phyloP scores from a whole-genome alignment of 2,113 vertebrate genomes.

The Nasalis larvatus region DNA sequence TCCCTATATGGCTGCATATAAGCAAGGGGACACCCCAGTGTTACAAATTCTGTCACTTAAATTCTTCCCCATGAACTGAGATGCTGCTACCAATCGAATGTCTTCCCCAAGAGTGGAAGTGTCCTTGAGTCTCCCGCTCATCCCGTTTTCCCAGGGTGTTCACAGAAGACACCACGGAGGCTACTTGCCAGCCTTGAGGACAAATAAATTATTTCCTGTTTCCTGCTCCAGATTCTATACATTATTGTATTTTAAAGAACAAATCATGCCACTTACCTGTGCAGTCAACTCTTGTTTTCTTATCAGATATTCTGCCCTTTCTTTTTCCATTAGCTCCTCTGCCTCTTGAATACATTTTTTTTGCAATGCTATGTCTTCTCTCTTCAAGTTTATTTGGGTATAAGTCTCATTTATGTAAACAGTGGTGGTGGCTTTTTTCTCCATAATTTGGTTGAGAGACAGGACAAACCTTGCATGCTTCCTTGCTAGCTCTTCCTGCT shows the following conservation, averaged over 20 bases:
- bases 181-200: not conserved
- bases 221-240: not conserved
- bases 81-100: not conserved
- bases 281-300: conserved; percentile 42
- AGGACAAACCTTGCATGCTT: conserved; percentile 64
- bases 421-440: conserved; percentile 67
- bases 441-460: conserved; percentile 78
- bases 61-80: not conserved
- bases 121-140: not conserved
- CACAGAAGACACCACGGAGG: not conserved
- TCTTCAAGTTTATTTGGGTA: conserved; percentile 58
- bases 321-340: conserved; percentile 55
- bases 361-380: conserved; percentile 55
- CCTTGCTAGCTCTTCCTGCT: conserved; percentile 60
- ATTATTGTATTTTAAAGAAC: not conserved
- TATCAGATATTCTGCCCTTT: conserved; percentile 66
- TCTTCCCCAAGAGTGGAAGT: not conserved
- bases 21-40: not conserved
- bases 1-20: not conserved
- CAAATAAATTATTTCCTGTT: not conserved
- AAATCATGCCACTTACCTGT: conserved; percentile 65
- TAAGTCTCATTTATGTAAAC: conserved; percentile 75
- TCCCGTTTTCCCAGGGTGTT: not conserved
- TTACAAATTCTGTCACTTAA: not conserved
- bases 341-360: conserved; percentile 39